Conservation (phyloP, 1,140 invertebrate species). For the Drosophila rufa region DNA sequence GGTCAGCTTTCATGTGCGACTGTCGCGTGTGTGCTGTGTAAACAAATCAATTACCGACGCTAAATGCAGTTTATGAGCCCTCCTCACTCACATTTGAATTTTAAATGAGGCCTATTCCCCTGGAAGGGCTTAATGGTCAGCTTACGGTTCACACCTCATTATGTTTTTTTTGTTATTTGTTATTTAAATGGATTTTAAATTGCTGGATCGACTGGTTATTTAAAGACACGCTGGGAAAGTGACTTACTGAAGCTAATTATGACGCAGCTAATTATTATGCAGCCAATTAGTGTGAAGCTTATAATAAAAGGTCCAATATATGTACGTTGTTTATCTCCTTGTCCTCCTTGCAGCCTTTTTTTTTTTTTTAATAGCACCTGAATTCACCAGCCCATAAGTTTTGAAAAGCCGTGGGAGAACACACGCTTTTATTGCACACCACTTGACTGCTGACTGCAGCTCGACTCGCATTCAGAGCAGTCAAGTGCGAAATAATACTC, state of each 20-base stretch:
- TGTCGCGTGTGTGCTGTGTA: slow-evolving; percentile 64
- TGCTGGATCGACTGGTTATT: slow-evolving; percentile 31
- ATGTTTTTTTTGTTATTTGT: slow-evolving; percentile 56
- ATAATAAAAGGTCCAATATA: slow-evolving; percentile 3
- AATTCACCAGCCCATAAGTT: slow-evolving; percentile 24
- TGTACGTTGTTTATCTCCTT: slow-evolving; percentile 31
- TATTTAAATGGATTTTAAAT: slow-evolving; percentile 58
- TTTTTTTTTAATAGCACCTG: slow-evolving; percentile 39
- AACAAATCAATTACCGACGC: slow-evolving; percentile 78
- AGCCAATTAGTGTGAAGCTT: neutral
- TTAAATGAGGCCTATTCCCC: slow-evolving; percentile 61
- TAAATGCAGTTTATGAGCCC: slow-evolving; percentile 67
- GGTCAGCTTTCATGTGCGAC: slow-evolving; percentile 50
- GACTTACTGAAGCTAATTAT: slow-evolving; percentile 29
- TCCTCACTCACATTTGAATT: slow-evolving; percentile 71
- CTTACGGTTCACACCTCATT: slow-evolving; percentile 63
- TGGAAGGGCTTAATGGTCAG: slow-evolving; percentile 44
- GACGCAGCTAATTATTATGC: slow-evolving; percentile 33
- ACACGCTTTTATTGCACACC: slow-evolving; percentile 29
- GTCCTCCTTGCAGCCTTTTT: slow-evolving; percentile 6
- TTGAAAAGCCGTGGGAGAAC: slow-evolving; percentile 22
- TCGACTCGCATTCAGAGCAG: slow-evolving; percentile 52
- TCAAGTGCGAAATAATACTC: slow-evolving; percentile 76
- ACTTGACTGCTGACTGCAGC: slow-evolving; percentile 69
- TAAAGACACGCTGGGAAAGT: slow-evolving; percentile 20